Base-by-base conservation (phyloP, 2,888 invertebrate species). In the Troides helena region DNA sequence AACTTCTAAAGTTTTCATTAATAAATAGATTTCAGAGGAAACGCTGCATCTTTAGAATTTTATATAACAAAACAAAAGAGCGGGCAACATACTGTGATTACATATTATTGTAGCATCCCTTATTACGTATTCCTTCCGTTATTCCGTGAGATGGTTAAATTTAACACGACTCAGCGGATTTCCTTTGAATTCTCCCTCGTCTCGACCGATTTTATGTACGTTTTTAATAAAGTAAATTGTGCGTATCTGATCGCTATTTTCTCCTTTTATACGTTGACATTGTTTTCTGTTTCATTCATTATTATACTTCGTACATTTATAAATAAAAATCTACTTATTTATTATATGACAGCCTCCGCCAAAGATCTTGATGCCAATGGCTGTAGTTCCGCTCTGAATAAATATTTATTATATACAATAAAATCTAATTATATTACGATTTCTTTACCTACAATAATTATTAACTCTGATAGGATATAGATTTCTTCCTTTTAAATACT, bases 161-260 rank as follows among this genome's bases (percentile, higher is more conserved):
- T 60, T 60, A 60, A 36, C 25, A 36, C 60, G 60, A 60, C 36
- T 60, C 60, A 60, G 18, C 36, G 60, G 36, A 14, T 36, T 60
- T 59, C 30, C 60, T 17, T 60, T 60, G 30, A 36, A 60, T 36
- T 36, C 36, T 36, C 36, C 30, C 60, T 8, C 36, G 36, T 12
- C n/a, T 36, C 25, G 2, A 14, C 17, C 18, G 18, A n/a, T n/a
- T 60, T 59, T 60, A 36, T 60, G 5, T 60, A 17, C 36, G 14
- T 60, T 60, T 36, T 60, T 36, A 60, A 60, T 60, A 60, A 60
- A 60, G 18, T 60, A 60, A 60, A 60, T 60, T 60, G 36, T 60
- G 60, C 60, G 60, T 36, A n/a, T 36, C 36, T 36, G 60, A 36
- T 60, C 60, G 60, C 60, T 60, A 4, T 60, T 18, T n/a, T 60